phyloP scores from a whole-genome alignment of 2,797 vertebrate genomes.

The Neosilurus mollespiculum region DNA sequence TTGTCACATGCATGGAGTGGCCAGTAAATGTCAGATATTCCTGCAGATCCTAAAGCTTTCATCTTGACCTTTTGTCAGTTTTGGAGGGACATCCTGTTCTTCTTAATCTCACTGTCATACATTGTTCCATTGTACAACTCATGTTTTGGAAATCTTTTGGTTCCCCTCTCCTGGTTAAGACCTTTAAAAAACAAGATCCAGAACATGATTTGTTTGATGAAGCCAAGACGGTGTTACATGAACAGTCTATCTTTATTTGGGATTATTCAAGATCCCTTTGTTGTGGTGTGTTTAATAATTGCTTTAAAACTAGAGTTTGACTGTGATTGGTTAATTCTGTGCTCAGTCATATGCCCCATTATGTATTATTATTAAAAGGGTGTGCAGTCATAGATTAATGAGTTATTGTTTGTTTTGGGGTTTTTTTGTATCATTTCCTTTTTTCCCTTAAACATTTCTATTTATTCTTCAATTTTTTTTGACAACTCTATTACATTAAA shows the following conservation, averaged over 20 bases:
- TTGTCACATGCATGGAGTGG: neutral
- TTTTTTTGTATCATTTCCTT: too few relatives aligned
- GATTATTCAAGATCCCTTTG: neutral
- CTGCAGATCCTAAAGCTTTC: neutral
- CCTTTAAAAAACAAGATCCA: neutral
- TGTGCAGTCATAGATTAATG: neutral
- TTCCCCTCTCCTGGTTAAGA: neutral
- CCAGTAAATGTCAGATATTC: neutral
- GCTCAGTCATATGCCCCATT: neutral
- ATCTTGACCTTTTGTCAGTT: neutral
- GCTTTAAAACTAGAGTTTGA: neutral
- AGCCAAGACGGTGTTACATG: neutral
- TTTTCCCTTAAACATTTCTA: neutral
- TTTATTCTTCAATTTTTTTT: neutral
- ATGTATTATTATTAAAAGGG: neutral
- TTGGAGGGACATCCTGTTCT: neutral
- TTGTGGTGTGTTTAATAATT: neutral
- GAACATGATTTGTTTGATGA: neutral
- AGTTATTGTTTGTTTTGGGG: neutral
- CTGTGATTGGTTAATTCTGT: neutral
- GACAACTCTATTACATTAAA: neutral
- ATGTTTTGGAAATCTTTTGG: neutral
- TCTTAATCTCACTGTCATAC: neutral
- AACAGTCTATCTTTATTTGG: neutral
- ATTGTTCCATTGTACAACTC: neutral